Conservation (phyloP, 2,113 vertebrate species). For the Burhinus oedicnemus region DNA sequence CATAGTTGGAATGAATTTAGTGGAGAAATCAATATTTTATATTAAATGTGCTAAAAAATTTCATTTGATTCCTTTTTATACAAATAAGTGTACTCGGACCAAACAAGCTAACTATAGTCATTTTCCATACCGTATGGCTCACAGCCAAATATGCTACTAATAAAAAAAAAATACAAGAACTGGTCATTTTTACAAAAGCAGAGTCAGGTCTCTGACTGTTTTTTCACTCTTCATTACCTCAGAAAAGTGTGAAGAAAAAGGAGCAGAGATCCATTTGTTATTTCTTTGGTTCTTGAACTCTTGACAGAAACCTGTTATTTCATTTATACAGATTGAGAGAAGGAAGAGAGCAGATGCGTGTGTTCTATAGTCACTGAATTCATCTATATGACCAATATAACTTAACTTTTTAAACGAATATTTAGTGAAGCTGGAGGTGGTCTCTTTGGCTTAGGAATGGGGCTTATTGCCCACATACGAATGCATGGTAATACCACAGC, state of each 20-base stretch:
- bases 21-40: not conserved
- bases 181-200: not conserved
- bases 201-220: not conserved
- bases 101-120: not conserved
- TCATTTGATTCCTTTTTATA: not conserved
- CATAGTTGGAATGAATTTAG: not conserved
- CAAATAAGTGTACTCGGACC: not conserved
- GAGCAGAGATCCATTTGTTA: not conserved
- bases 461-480: not conserved
- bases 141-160: not conserved
- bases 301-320: not conserved
- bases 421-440: not conserved
- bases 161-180: not conserved
- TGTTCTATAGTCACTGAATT: not conserved
- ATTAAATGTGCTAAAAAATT: not conserved
- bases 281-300: not conserved
- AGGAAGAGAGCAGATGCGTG: not conserved
- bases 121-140: not conserved
- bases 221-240: not conserved
- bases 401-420: not conserved
- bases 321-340: not conserved
- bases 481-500: not conserved
- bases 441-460: not conserved
- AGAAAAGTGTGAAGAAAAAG: not conserved
- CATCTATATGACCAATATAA: not conserved